Conservation (phyloP, 2,113 vertebrate species). For the Lamprotornis superbus region DNA sequence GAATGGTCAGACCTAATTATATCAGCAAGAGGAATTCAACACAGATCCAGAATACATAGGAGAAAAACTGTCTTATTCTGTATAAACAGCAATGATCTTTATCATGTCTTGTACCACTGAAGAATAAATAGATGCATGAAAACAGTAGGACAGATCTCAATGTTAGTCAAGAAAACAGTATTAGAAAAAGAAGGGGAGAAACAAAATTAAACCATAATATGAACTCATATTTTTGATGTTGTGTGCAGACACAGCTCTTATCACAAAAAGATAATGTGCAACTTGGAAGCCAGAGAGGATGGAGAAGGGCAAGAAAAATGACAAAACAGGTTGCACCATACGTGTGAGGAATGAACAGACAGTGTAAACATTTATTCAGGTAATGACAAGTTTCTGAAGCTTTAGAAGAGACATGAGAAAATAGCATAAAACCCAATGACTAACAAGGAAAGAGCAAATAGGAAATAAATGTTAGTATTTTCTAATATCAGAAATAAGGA, state of each 20-base stretch:
- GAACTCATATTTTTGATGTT: not conserved
- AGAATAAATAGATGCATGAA: not conserved
- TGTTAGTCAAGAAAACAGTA: not conserved
- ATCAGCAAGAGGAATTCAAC: not conserved
- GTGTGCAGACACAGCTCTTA: not conserved
- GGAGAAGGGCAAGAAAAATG: not conserved
- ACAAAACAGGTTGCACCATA: not conserved
- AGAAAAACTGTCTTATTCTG: not conserved
- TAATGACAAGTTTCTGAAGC: not conserved
- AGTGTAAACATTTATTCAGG: not conserved
- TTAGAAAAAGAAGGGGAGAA: not conserved
- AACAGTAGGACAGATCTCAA: not conserved
- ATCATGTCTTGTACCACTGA: not conserved
- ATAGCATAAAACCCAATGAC: not conserved
- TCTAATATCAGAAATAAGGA: not conserved
- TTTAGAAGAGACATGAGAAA: not conserved
- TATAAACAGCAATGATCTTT: not conserved
- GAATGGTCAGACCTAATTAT: not conserved
- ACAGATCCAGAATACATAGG: not conserved
- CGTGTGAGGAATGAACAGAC: rapidly evolving
- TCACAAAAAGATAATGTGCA: not conserved
- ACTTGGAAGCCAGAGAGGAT: not conserved
- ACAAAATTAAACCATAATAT: not conserved
- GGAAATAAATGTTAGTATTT: not conserved
- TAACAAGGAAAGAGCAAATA: not conserved